A percentile compares a stretch with the other conserved stretches of the same genome.
Conservation (phyloP, 2,797 vertebrate genomes). For the Malurus leucopterus region DNA sequence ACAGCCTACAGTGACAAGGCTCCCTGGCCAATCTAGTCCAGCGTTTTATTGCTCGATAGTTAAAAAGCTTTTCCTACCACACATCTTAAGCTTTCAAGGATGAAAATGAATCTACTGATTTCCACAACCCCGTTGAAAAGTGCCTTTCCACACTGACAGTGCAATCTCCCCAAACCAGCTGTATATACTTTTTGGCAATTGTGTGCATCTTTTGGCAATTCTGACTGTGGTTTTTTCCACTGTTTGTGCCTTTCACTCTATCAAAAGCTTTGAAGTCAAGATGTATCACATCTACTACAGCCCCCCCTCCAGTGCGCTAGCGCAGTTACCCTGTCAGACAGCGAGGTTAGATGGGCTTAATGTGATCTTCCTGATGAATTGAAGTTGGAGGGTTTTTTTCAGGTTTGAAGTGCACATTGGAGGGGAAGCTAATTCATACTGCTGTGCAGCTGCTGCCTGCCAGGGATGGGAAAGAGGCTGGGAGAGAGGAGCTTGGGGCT, state of each 20-base stretch:
- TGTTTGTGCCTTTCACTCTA: background rate
- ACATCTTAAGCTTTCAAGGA: background rate
- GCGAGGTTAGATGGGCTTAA: background rate
- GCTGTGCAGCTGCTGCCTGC: background rate
- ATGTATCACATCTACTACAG: background rate
- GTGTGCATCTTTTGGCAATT: background rate
- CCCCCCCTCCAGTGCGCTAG: fast-evolving
- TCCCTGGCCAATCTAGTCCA: slow-evolving; percentile 13
- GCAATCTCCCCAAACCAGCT: background rate
- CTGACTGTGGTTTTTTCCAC: fast-evolving
- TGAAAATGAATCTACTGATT: slow-evolving; percentile 7
- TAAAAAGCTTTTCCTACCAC: slow-evolving; percentile 29
- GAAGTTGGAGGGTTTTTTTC: background rate
- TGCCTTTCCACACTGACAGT: background rate
- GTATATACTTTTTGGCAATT: background rate
- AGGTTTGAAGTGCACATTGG: background rate
- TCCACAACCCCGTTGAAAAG: background rate
- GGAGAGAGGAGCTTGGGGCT: background rate
- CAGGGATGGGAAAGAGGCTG: background rate
- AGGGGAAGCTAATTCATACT: background rate
- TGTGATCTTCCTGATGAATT: slow-evolving; percentile 28
- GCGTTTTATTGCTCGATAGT: background rate
- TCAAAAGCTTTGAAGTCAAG: slow-evolving; percentile 29
- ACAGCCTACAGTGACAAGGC: slow-evolving; percentile 22
- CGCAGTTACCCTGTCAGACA: slow-evolving; percentile 10